Percentiles rank a stretch among this genome's conserved stretches.
phyloP scores from a whole-genome alignment of 2,113 vertebrate genomes.

The Ahaetulla prasina region DNA sequence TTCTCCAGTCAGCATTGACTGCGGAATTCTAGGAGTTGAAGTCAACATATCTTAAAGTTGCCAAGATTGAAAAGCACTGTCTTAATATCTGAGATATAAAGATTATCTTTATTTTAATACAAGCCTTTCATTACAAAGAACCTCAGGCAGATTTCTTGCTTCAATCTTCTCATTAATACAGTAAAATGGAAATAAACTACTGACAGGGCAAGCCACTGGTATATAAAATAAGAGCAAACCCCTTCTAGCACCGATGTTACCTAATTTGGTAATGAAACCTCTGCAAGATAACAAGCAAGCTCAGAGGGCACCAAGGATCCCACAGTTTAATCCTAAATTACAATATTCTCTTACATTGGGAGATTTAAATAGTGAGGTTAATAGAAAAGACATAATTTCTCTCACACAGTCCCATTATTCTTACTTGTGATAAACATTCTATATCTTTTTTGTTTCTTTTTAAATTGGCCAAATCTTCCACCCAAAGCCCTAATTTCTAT shows the following conservation, averaged over 20 bases:
- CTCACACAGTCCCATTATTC: neutral
- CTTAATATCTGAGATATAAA: neutral
- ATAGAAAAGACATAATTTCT: neutral
- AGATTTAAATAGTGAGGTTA: neutral
- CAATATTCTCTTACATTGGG: neutral
- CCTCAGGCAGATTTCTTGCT: neutral
- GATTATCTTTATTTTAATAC: neutral
- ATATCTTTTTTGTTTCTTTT: neutral
- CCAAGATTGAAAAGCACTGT: neutral
- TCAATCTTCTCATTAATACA: neutral
- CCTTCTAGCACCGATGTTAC: neutral
- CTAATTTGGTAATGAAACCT: neutral
- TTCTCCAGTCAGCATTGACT: neutral
- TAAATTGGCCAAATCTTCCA: neutral
- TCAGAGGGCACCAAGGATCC: neutral
- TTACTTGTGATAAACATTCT: neutral
- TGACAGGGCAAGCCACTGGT: neutral
- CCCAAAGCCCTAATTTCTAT: neutral
- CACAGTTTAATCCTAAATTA: neutral
- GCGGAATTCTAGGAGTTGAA: neutral
- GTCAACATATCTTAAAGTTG: neutral
- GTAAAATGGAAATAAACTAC: neutral
- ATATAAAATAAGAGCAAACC: neutral
- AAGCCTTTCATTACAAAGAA: neutral
- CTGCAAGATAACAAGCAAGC: neutral